phyloP scores from a whole-genome alignment of 2,888 invertebrate species.

The Epistrophe grossulariae region DNA sequence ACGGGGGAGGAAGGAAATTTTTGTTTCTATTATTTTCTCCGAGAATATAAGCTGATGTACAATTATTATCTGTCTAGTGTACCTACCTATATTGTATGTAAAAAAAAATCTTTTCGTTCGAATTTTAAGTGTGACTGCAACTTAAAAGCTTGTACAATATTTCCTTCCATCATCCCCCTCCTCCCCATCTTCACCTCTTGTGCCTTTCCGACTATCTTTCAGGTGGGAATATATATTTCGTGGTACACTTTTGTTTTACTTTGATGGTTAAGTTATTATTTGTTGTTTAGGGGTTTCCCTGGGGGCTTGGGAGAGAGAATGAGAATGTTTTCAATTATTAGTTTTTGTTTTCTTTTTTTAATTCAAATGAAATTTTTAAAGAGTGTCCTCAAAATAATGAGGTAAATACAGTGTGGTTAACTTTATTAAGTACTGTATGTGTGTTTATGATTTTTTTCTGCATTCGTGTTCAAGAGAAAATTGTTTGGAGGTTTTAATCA shows the following conservation, averaged over 20 bases:
- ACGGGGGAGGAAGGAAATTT: background rate
- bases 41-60: slow-evolving; percentile 10
- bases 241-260: background rate
- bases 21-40: background rate
- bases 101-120: background rate
- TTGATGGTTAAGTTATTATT: background rate
- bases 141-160: background rate
- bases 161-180: background rate
- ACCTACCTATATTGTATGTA: background rate
- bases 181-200: background rate
- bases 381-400: background rate
- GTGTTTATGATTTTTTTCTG: too few relatives aligned
- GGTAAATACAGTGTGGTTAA: background rate
- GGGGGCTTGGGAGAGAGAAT: background rate
- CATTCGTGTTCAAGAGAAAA: too few relatives aligned
- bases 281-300: background rate
- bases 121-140: slow-evolving; percentile 1
- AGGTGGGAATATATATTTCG: background rate
- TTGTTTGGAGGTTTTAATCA: too few relatives aligned
- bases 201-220: background rate
- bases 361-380: background rate
- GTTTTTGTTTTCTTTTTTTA: background rate
- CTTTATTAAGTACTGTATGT: background rate
- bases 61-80: slow-evolving; percentile 16
- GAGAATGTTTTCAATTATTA: background rate